These are phyloP conservation scores for Gallinago paraguaiae DNA, from an alignment of 2,113 vertebrate species.

Conservation along the genomic window DNA sequence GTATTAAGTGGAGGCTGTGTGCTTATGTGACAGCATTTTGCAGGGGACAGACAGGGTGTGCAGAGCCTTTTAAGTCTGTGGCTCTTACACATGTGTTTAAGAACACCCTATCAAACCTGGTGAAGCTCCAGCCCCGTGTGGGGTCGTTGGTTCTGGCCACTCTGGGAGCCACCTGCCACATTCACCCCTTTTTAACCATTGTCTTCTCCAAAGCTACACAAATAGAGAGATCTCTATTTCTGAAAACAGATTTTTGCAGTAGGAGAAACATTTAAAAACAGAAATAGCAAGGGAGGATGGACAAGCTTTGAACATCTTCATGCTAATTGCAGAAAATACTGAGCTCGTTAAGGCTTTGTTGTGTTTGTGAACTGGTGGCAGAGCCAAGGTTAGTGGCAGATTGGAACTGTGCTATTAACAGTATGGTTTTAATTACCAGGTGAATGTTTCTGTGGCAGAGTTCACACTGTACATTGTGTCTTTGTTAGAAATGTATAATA, in stretches of 20 bases:
- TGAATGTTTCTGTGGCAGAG: neutral
- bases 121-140: fast-evolving
- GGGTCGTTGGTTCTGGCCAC: neutral
- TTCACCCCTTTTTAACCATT: fast-evolving
- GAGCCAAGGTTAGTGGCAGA: neutral
- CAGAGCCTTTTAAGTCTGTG: neutral
- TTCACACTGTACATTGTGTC: neutral
- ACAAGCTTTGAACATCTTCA: neutral
- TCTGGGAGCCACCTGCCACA: fast-evolving
- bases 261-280: neutral
- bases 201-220: neutral
- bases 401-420: neutral
- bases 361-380: neutral
- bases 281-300: fast-evolving
- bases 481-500: neutral
- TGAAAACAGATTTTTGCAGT: neutral
- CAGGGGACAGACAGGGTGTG: fast-evolving
- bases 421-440: neutral
- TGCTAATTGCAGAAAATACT: neutral
- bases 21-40: neutral
- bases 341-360: neutral
- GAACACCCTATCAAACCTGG: neutral
- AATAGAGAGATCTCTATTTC: neutral
- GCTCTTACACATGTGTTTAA: neutral
- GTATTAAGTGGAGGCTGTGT: neutral